These are phyloP conservation scores for Stenurella melanura DNA, from an alignment of 2,888 invertebrate genomes.

Conservation along the genomic window DNA sequence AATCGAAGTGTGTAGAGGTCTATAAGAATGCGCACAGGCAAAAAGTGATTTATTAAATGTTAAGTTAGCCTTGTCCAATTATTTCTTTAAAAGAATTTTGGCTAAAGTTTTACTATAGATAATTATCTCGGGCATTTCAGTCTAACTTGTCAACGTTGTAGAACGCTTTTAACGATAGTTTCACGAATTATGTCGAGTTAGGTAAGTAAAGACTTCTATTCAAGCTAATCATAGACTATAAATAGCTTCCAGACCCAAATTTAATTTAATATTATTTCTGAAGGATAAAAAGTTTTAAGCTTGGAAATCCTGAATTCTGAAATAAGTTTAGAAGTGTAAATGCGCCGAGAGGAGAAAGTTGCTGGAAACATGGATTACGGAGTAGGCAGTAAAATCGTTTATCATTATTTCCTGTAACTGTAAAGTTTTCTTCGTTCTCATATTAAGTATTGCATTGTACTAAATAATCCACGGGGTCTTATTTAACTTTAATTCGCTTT, in stretches of 20 bases:
- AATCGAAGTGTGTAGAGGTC: no score
- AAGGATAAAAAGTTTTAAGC: conserved; percentile 40
- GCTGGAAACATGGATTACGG: conserved; percentile 41
- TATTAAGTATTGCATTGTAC: conserved; percentile 35
- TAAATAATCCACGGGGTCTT: conserved; percentile 7
- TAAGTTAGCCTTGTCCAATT: no score
- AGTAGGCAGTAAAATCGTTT: conserved; percentile 40
- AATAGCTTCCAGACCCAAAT: conserved; percentile 28
- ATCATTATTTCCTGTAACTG: conserved; percentile 32
- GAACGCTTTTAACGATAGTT: not conserved
- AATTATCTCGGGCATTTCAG: no score
- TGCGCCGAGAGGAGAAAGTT: conserved; percentile 38
- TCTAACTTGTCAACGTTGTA: no score
- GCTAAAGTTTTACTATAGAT: no score
- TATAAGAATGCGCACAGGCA: no score
- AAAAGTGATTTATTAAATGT: no score
- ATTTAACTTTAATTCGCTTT: not conserved
- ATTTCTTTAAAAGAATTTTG: no score
- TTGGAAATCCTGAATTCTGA: conserved; percentile 29
- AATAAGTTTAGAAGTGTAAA: conserved; percentile 43
- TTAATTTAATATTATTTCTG: conserved; percentile 37
- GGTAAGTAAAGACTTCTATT: not conserved
- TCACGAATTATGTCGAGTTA: not conserved
- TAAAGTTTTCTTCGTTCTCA: conserved; percentile 27
- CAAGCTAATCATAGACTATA: conserved; percentile 33